These are phyloP conservation scores for Homarus americanus DNA, from an alignment of 1,140 invertebrate species.

Conservation along the genomic window DNA sequence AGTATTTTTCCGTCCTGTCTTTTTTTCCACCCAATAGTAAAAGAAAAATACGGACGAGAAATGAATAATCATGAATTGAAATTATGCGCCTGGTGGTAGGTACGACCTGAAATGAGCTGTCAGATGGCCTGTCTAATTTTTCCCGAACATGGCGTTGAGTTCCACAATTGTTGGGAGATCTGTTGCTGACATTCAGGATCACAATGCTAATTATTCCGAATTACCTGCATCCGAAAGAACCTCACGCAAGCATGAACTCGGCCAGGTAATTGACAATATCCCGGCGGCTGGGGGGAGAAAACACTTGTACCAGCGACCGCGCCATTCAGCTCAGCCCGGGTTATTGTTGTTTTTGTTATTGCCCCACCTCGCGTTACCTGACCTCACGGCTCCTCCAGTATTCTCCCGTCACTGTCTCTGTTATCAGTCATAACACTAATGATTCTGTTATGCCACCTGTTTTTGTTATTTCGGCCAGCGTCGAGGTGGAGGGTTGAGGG, in stretches of 20 bases:
- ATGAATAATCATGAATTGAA: too few species aligned
- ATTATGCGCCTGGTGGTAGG: too few species aligned
- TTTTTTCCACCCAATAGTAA: background rate
- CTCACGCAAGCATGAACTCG: background rate
- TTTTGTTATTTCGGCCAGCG: constrained; percentile 6
- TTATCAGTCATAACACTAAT: constrained; percentile 31
- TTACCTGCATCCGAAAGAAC: background rate
- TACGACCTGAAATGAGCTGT: too few species aligned
- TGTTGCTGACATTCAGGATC: too few species aligned
- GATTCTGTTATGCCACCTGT: constrained; percentile 22
- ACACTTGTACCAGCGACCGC: background rate
- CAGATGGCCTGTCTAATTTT: too few species aligned
- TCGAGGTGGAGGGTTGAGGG: background rate
- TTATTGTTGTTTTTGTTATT: background rate
- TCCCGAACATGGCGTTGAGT: too few species aligned
- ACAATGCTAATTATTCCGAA: too few species aligned
- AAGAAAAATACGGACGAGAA: too few species aligned
- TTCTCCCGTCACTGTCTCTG: background rate
- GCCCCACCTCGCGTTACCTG: background rate
- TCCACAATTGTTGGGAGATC: too few species aligned
- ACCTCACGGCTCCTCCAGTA: background rate
- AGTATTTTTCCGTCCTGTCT: too few species aligned
- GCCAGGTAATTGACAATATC: too few species aligned
- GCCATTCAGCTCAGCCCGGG: background rate
- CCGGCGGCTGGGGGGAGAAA: background rate